A percentile compares a stretch with the other conserved stretches of the same genome.
Evolutionary conservation across 2,797 vertebrate species (phyloP).

Genomic region (Poecilia picta): DNA sequence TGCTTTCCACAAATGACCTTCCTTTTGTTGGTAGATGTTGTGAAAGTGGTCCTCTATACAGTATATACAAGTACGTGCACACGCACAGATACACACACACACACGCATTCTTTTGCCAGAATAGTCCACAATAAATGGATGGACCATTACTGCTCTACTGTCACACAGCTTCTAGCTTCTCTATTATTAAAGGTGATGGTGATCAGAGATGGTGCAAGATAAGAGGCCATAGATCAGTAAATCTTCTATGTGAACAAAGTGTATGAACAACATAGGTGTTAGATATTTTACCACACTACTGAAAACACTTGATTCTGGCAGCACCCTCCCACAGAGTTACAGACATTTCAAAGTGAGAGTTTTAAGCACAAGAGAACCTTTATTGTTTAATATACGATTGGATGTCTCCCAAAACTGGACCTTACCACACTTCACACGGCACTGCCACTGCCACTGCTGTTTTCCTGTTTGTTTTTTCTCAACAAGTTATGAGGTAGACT

Average conservation of each 20-base stretch:
- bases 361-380: slow-evolving; percentile 63
- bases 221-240: slow-evolving; percentile 28
- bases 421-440: slow-evolving; percentile 45
- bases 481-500: slow-evolving; percentile 20
- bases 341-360: slow-evolving; percentile 52
- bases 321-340: slow-evolving; percentile 55
- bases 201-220: slow-evolving; percentile 41
- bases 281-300: slow-evolving; percentile 37
- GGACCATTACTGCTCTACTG: slow-evolving; percentile 8
- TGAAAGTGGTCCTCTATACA: too few species aligned
- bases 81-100: background rate
- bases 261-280: slow-evolving; percentile 49
- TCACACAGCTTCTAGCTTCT: slow-evolving; percentile 44
- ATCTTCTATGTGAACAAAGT: slow-evolving; percentile 51
- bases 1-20: too few species aligned
- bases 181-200: slow-evolving; percentile 15
- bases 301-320: slow-evolving; percentile 54
- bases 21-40: too few species aligned
- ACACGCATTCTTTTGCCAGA: background rate
- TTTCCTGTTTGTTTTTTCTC: slow-evolving; percentile 46
- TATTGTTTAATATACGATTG: slow-evolving; percentile 57
- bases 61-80: background rate
- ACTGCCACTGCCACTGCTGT: slow-evolving; percentile 39
- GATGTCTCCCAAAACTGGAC: slow-evolving; percentile 43
- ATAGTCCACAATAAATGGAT: slow-evolving; percentile 10